These are phyloP conservation scores for Grammatotria lemairii DNA, from an alignment of 2,113 vertebrate species.

Conservation along the genomic window DNA sequence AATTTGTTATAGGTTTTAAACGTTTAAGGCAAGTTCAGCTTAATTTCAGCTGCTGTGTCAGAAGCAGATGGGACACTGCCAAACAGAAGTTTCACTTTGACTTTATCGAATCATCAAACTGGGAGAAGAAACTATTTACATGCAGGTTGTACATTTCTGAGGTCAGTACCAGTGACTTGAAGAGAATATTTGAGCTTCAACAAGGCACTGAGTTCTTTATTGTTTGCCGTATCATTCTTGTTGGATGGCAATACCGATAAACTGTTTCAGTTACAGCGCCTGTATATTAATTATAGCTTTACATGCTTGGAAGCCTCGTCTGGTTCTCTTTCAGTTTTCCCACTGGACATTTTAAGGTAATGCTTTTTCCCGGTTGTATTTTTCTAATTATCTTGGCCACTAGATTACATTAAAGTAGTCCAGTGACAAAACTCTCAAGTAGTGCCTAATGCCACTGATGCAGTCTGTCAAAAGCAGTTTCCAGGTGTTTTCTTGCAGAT, in stretches of 20 bases:
- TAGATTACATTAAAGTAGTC: background rate
- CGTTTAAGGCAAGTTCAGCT: background rate
- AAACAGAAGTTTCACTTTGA: background rate
- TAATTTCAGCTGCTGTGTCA: background rate
- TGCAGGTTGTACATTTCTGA: background rate
- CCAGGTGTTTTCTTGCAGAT: constrained; percentile 35
- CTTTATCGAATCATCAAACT: background rate
- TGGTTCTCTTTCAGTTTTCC: background rate
- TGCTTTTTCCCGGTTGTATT: background rate
- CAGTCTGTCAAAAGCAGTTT: background rate
- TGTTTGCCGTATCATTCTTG: background rate
- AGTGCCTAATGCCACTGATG: background rate
- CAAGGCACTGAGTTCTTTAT: background rate
- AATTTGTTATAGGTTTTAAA: background rate
- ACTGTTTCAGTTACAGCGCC: background rate
- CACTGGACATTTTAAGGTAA: background rate
- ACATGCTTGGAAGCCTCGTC: background rate
- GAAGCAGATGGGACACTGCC: background rate
- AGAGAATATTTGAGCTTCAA: background rate
- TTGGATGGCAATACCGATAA: background rate
- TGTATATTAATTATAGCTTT: background rate
- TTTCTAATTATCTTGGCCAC: background rate
- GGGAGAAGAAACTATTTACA: background rate
- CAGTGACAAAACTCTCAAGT: background rate
- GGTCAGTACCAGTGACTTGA: background rate